A percentile compares a stretch with the other conserved stretches of the same genome.
These are phyloP conservation scores for Xylota segnis DNA, from an alignment of 2,888 invertebrate species.

Conservation along the genomic window DNA sequence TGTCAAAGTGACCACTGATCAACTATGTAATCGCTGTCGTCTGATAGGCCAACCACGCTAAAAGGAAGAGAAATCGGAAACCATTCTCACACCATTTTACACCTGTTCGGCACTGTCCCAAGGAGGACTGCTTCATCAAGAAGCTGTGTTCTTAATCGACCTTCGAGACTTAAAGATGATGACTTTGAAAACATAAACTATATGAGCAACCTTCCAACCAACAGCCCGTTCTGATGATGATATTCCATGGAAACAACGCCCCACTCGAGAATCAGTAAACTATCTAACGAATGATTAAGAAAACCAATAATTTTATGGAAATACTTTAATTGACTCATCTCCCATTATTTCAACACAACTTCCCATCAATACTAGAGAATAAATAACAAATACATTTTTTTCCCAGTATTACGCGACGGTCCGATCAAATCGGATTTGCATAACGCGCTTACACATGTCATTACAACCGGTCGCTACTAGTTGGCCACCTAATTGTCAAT, in stretches of 20 bases:
- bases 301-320: not conserved
- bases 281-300: not conserved
- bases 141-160: no score
- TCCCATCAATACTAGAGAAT: not conserved
- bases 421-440: slow-evolving; percentile 15
- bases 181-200: no score
- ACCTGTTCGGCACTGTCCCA: no score
- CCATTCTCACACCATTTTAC: no score
- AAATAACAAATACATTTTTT: not conserved
- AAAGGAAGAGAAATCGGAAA: no score
- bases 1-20: no score
- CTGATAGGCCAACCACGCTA: no score
- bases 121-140: no score
- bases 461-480: slow-evolving; percentile 8
- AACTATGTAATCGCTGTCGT: no score
- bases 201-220: no score
- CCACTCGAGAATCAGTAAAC: not conserved
- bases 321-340: not conserved
- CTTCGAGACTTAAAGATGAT: no score
- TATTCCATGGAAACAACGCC: not conserved
- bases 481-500: slow-evolving; percentile 38
- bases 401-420: not conserved
- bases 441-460: slow-evolving; percentile 40
- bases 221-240: no score
- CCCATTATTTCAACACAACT: not conserved